Conservation (phyloP, 2,888 invertebrate species). For the Onthophagus sagittarius region DNA sequence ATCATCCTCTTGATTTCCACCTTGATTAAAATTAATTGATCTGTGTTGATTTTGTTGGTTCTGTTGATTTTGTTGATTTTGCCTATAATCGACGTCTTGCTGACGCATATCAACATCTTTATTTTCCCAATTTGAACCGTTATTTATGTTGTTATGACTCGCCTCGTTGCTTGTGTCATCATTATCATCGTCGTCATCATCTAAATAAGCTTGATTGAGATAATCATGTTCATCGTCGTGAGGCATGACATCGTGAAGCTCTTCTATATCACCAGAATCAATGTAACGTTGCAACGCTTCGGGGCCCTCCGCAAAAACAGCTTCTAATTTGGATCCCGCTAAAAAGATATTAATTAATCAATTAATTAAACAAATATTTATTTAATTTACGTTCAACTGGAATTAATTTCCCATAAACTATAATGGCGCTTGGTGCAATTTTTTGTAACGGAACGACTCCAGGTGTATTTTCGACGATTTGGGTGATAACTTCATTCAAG, state of each 20-base stretch:
- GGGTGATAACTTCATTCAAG: slow-evolving; percentile 64
- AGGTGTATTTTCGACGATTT: slow-evolving; percentile 72
- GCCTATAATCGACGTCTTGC: slow-evolving; percentile 35
- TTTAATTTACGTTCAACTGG: slow-evolving; percentile 62
- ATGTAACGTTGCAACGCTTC: slow-evolving; percentile 73
- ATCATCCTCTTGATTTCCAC: slow-evolving; percentile 21
- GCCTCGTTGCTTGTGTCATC: neutral
- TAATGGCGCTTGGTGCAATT: slow-evolving; percentile 74
- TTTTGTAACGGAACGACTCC: slow-evolving; percentile 75
- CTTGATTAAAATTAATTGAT: slow-evolving; percentile 3
- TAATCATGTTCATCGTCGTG: slow-evolving; percentile 51
- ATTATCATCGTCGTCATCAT: slow-evolving; percentile 46
- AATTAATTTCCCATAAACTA: slow-evolving; percentile 79
- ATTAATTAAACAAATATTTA: neutral
- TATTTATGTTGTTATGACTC: slow-evolving; percentile 10
- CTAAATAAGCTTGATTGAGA: slow-evolving; percentile 46
- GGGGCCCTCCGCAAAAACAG: slow-evolving; percentile 73
- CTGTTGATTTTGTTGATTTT: slow-evolving; percentile 11
- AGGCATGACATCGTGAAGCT: slow-evolving; percentile 73
- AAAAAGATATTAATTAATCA: slow-evolving; percentile 10
- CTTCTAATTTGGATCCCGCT: slow-evolving; percentile 73
- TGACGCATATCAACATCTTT: slow-evolving; percentile 36
- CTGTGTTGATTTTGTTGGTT: slow-evolving; percentile 30
- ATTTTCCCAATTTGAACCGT: slow-evolving; percentile 19
- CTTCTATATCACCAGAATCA: slow-evolving; percentile 76